Evolutionary conservation across 2,113 vertebrate genomes (phyloP).

Genomic region (Gasterosteus nipponicus): DNA sequence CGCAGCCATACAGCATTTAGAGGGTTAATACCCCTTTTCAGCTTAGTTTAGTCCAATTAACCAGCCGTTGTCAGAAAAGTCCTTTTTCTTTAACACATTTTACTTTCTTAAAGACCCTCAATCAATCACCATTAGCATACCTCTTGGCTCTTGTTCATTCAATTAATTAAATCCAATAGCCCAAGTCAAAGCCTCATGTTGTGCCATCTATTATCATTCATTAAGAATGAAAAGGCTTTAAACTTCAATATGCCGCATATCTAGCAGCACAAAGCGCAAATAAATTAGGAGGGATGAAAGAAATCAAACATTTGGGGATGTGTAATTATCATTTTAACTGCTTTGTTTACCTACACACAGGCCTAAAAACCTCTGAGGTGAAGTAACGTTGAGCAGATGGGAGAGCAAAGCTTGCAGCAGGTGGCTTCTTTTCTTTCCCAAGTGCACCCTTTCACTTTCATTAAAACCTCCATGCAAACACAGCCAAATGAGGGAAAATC

Average conservation of each 20-base stretch:
- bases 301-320: conserved; percentile 67
- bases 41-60: conserved; percentile 44
- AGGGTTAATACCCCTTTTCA: conserved; percentile 10
- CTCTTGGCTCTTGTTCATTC: conserved; percentile 61
- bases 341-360: conserved; percentile 52
- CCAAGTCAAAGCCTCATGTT: conserved; percentile 70
- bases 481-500: conserved; percentile 1
- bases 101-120: conserved; percentile 52
- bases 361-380: conserved; percentile 47
- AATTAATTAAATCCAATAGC: conserved; percentile 70
- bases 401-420: conserved; percentile 33
- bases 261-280: conserved; percentile 39
- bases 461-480: conserved; percentile 20
- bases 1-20: neutral
- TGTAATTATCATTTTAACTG: conserved; percentile 54
- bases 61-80: conserved; percentile 32
- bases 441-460: conserved; percentile 7
- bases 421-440: neutral
- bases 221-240: conserved; percentile 65
- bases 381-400: conserved; percentile 60
- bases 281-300: conserved; percentile 55
- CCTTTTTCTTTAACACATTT: conserved; percentile 36
- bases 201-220: conserved; percentile 67
- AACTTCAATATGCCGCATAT: conserved; percentile 58
- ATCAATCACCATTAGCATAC: conserved; percentile 73